phyloP scores from a whole-genome alignment of 2,888 invertebrate species.

The Pammene fasciana region DNA sequence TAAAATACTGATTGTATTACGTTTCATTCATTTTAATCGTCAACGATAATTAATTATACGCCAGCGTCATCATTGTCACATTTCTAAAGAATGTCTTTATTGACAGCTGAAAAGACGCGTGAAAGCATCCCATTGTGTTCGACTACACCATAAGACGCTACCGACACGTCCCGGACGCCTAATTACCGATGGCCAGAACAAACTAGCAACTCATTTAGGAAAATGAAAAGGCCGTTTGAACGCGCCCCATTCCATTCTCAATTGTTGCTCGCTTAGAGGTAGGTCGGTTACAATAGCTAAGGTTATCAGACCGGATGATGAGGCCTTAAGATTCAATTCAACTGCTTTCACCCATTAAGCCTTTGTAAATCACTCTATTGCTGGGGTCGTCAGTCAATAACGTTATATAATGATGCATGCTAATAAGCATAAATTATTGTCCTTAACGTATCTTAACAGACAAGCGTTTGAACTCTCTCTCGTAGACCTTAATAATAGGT shows the following conservation, averaged over 20 bases:
- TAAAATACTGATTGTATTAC: constrained; percentile 27
- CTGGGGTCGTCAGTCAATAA: constrained; percentile 56
- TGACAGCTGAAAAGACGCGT: constrained; percentile 71
- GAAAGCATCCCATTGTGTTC: constrained; percentile 71
- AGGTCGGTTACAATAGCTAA: constrained; percentile 70
- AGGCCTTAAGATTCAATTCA: constrained; percentile 70
- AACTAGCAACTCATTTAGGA: constrained; percentile 76
- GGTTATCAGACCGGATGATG: constrained; percentile 81
- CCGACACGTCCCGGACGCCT: constrained; percentile 66
- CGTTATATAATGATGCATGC: constrained; percentile 58
- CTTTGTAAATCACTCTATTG: constrained; percentile 58
- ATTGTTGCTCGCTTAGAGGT: constrained; percentile 65
- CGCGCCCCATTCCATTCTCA: constrained; percentile 65
- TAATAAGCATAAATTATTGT: constrained; percentile 52
- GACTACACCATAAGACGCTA: constrained; percentile 66
- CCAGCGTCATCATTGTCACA: constrained; percentile 60
- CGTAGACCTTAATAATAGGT: constrained; percentile 52
- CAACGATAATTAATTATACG: constrained; percentile 65
- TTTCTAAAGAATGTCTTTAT: constrained; percentile 66
- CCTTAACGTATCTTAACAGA: constrained; percentile 52
- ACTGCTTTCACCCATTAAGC: constrained; percentile 78
- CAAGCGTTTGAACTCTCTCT: constrained; percentile 55
- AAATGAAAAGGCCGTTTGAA: constrained; percentile 76
- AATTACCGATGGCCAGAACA: constrained; percentile 64
- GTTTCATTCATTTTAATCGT: constrained; percentile 47